Evolutionary conservation across 1,140 invertebrate species (phyloP).

Genomic region (Plodia interpunctella): DNA sequence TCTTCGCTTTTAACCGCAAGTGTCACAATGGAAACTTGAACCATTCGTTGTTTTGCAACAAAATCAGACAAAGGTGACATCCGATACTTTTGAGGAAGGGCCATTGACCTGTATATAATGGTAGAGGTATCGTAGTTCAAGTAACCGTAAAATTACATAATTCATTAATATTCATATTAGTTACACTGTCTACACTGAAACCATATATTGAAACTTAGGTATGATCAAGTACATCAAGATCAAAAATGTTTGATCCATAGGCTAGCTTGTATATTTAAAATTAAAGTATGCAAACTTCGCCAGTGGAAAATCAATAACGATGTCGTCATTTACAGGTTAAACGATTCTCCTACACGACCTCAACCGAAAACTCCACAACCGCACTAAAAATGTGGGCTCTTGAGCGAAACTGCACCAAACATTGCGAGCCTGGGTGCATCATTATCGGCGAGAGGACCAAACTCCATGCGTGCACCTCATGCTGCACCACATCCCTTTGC

Average conservation of each 20-base stretch:
- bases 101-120: neutral
- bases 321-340: conserved; percentile 80
- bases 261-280: no score
- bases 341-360: conserved; percentile 88
- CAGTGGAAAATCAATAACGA: neutral
- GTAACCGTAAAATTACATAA: conserved; percentile 7
- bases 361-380: conserved; percentile 87
- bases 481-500: conserved; percentile 87
- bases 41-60: neutral
- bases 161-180: conserved; percentile 8
- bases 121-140: neutral
- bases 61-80: neutral
- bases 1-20: neutral
- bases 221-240: no score
- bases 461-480: conserved; percentile 88
- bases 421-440: conserved; percentile 91
- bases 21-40: neutral
- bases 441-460: conserved; percentile 91
- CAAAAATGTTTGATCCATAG: no score
- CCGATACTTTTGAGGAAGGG: conserved; percentile 3
- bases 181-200: neutral
- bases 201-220: no score
- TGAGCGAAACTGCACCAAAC: conserved; percentile 87
- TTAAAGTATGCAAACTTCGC: no score
- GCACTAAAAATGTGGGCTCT: conserved; percentile 87